These are phyloP conservation scores for Pyrocoelia pectoralis DNA, from an alignment of 2,888 invertebrate species.

Conservation along the genomic window DNA sequence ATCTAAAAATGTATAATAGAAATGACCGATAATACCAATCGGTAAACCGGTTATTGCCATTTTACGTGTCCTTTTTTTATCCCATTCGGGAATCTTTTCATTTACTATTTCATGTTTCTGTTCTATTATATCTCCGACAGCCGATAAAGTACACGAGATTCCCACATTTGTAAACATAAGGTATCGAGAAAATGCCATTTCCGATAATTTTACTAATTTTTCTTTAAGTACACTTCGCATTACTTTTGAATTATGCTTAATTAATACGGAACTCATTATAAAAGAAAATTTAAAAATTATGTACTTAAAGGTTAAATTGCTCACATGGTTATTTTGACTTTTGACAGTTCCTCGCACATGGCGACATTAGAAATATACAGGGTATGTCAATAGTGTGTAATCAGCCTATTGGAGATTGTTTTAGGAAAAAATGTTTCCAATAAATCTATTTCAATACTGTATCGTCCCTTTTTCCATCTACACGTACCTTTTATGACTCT, in stretches of 20 bases:
- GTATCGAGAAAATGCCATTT: slow-evolving; percentile 67
- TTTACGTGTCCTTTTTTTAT: slow-evolving; percentile 70
- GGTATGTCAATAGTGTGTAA: too few species aligned
- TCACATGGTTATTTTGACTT: too few species aligned
- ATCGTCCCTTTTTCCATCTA: too few species aligned
- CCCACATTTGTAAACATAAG: slow-evolving; percentile 81
- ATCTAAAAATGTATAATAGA: slow-evolving; percentile 86
- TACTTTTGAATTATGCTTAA: neutral
- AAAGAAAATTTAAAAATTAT: neutral
- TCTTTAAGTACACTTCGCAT: neutral
- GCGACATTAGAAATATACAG: too few species aligned
- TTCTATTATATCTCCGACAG: slow-evolving; percentile 79
- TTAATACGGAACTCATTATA: neutral
- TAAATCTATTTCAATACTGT: too few species aligned
- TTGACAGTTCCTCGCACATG: too few species aligned
- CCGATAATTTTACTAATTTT: slow-evolving; percentile 44
- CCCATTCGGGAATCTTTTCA: slow-evolving; percentile 65
- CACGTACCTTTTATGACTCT: too few species aligned
- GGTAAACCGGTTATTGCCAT: slow-evolving; percentile 82
- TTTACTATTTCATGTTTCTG: slow-evolving; percentile 78
- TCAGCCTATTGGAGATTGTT: too few species aligned
- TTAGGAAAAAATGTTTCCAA: too few species aligned
- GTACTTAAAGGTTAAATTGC: too few species aligned
- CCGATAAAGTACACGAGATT: slow-evolving; percentile 79
- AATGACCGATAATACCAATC: slow-evolving; percentile 83